phyloP scores from a whole-genome alignment of 2,113 vertebrate genomes.

The cat (Felis catus) region F.catus_Fca126_mat1.0 CM031416.1:22531501-22532000 shows the following conservation, averaged over 20 bases:
- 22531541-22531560: rapidly evolving
- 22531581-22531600: background rate
- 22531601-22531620: background rate
- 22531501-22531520: background rate
- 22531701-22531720: slow-evolving; percentile 71
- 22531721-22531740: slow-evolving; percentile 60
- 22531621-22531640: slow-evolving; percentile 9
- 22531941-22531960: slow-evolving; percentile 82
- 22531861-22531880: slow-evolving; percentile 55
- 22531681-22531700: slow-evolving; percentile 56
- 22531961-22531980: slow-evolving; percentile 86
- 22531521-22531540: background rate
- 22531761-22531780: slow-evolving; percentile 20
- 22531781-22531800: background rate
- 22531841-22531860: slow-evolving; percentile 54
- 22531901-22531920: slow-evolving; percentile 80
- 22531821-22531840: background rate
- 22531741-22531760: slow-evolving; percentile 54
- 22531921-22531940: slow-evolving; percentile 85
- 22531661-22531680: background rate
- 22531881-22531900: slow-evolving; percentile 72
- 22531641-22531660: background rate
- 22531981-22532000: slow-evolving; percentile 90
- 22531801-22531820: slow-evolving; percentile 22
- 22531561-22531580: background rate